phyloP scores from a whole-genome alignment of 2,888 invertebrate genomes.

The Volucella zonaria region DNA sequence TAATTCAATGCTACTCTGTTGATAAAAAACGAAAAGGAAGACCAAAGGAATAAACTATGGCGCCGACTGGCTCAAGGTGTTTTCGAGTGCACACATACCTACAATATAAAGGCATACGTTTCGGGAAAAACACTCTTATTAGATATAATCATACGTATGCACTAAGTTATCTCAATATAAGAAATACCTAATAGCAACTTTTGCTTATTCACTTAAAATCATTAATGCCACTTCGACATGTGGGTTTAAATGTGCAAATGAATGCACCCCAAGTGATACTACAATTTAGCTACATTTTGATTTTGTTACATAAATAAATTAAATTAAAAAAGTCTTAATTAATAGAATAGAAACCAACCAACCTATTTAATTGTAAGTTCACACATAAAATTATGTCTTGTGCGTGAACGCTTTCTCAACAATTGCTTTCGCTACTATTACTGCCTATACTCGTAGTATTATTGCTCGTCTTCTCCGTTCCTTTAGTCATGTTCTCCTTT shows the following conservation, averaged over 20 bases:
- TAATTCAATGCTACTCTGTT: slow-evolving; percentile 59
- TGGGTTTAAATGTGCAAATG: too few species aligned
- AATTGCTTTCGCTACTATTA: slow-evolving; percentile 61
- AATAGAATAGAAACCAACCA: slow-evolving; percentile 31
- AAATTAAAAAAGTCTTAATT: slow-evolving; percentile 1
- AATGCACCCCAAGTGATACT: background rate
- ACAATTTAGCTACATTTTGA: background rate
- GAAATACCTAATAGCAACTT: too few species aligned
- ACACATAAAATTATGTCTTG: slow-evolving; percentile 69
- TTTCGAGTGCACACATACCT: too few species aligned
- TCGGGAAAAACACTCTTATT: too few species aligned
- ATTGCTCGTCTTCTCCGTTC: slow-evolving; percentile 29
- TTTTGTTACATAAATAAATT: background rate
- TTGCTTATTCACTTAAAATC: too few species aligned
- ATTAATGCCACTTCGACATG: background rate
- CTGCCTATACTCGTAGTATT: background rate
- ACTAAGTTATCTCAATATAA: too few species aligned
- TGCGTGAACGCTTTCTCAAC: slow-evolving; percentile 71
- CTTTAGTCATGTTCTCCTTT: slow-evolving; percentile 3
- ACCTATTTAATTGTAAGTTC: slow-evolving; percentile 35
- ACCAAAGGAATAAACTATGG: slow-evolving; percentile 32
- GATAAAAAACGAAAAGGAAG: background rate
- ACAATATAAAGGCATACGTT: too few species aligned
- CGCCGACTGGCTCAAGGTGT: slow-evolving; percentile 27
- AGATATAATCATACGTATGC: too few species aligned